A percentile compares a stretch with the other conserved stretches of the same genome.
These are phyloP conservation scores for Otis tarda DNA, from an alignment of 2,113 vertebrate species.

Conservation along the genomic window DNA sequence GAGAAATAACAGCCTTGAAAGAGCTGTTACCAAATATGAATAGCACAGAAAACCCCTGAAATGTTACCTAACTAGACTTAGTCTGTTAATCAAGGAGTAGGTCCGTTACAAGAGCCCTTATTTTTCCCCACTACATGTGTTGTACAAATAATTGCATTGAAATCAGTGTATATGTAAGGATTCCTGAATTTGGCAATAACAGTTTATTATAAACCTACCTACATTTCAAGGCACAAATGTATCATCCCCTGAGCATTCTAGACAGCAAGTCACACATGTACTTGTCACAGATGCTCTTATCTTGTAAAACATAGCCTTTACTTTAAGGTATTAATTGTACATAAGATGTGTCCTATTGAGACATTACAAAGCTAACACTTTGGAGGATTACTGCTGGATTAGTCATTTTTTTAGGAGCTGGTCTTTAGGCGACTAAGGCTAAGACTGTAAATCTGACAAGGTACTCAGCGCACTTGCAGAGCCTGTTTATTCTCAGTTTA, in stretches of 20 bases:
- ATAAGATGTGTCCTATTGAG: background rate
- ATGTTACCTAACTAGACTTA: background rate
- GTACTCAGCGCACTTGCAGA: background rate
- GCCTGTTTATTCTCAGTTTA: background rate
- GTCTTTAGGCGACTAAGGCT: background rate
- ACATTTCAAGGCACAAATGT: background rate
- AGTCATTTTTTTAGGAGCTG: background rate
- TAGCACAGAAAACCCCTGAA: background rate
- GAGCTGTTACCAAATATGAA: background rate
- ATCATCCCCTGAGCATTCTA: background rate
- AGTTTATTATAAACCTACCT: background rate
- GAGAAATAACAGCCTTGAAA: background rate
- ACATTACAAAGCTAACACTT: background rate
- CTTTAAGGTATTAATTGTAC: background rate
- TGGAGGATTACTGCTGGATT: constrained; percentile 8
- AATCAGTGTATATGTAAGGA: background rate
- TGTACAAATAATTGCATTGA: background rate
- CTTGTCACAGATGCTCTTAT: background rate
- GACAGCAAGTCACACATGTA: background rate
- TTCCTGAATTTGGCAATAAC: background rate
- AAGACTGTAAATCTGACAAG: background rate
- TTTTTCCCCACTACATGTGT: background rate
- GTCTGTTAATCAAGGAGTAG: background rate
- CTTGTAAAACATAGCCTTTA: background rate
- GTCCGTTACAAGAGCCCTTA: background rate